Evolutionary conservation across 2,888 invertebrate genomes (phyloP), one percentile per base, ranked within the genome.

Genomic region (Teleiodes luculella): DNA sequence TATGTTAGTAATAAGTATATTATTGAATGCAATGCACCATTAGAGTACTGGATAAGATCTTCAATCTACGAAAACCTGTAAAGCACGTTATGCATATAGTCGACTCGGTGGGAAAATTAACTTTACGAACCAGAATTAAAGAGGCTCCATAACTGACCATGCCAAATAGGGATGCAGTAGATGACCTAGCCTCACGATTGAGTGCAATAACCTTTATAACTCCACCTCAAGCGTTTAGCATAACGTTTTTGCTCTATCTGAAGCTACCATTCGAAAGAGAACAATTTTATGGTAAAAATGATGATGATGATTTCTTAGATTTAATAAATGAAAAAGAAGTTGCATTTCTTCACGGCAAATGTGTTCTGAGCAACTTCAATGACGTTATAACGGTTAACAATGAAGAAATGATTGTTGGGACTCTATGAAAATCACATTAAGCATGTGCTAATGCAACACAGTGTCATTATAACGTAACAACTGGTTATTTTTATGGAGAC

Each of bases 121-220:
- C n/a, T n/a, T 8, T 33, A 10, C 10, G 33, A 33, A 33, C 33
- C 33, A 3, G 33, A 14, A 14, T 14, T 8, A 7, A n/a, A 28
- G 45, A 45, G 45, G 45, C 24, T 37, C 37, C 11, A 37, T 47
- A 55, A 51, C 55, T 55, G 55, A 37, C 52, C 45, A 47, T 24
- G 6, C 55, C 52, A 52, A 47, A 55, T 52, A 20, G 14, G 47
- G 47, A 52, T 51, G 43, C 43, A 39, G 37, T 51, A 45, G 50
- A 52, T 47, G 36, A 52, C 55, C 46, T 47, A n/a, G 11, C 51
- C 20, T 33, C 43, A 20, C 35, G 30, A 31, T n/a, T 3, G 35
- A 55, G 52, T 13, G 35, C 55, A 48, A 48, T 49, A 31, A 55
- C 55, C 55, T 52, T 31, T 35, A n/a, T 31, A 10, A 13, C 28